Conservation (phyloP, 2,113 vertebrate genomes). For the Pseudonaja textilis region DNA sequence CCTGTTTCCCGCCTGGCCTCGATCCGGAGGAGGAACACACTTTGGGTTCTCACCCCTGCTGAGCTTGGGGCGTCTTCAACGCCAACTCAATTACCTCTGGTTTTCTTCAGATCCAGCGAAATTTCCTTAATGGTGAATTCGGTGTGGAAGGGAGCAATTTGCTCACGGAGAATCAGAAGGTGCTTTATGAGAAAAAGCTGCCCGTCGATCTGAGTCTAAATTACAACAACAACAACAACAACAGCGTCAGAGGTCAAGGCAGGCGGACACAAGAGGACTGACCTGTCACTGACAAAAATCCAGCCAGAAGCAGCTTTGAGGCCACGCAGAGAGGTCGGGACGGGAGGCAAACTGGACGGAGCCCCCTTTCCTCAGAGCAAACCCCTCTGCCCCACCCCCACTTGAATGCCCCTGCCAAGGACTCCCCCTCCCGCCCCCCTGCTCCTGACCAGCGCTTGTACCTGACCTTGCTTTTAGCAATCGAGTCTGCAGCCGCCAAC, state of each 20-base stretch:
- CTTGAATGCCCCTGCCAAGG: neutral
- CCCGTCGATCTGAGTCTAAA: constrained; percentile 90
- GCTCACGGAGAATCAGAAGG: constrained; percentile 97
- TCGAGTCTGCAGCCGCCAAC: constrained; percentile 89
- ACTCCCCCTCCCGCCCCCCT: neutral
- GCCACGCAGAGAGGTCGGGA: neutral
- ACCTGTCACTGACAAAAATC: neutral
- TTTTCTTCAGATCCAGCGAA: constrained; percentile 99
- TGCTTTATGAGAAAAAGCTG: constrained; percentile 99
- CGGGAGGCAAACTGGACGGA: neutral
- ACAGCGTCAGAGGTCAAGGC: constrained; percentile 36
- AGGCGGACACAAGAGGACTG: neutral
- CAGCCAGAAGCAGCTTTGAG: neutral
- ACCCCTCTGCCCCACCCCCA: neutral
- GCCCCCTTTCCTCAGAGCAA: neutral
- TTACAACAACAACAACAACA: constrained; percentile 59
- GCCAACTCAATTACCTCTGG: constrained; percentile 85
- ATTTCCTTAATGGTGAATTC: constrained; percentile 99
- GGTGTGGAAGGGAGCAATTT: constrained; percentile 98
- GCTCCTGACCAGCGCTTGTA: neutral
- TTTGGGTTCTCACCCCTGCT: neutral
- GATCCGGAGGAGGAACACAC: neutral
- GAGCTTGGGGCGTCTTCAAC: neutral
- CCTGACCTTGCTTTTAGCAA: constrained; percentile 95
- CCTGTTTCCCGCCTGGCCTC: neutral